Evolutionary conservation across 2,797 vertebrate species (phyloP), one percentile per base, ranked within the genome.

Genomic region (Enteromius mattozi): DNA sequence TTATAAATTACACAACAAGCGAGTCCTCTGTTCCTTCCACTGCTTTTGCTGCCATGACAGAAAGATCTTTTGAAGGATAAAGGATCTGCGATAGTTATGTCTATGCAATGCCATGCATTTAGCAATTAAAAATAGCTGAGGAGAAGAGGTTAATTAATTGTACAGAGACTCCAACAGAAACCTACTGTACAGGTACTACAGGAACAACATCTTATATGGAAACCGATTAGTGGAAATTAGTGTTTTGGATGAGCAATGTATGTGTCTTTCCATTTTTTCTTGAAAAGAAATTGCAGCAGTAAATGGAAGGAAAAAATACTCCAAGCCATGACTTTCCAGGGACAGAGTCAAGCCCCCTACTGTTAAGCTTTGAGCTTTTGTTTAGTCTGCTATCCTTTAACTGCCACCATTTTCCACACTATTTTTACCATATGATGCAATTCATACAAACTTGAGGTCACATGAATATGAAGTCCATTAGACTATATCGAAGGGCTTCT

Each of bases 1-100:
- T 33, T 72, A 75, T 94, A 92, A 94, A 94, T 91, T 90, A 92
- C 90, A 91, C 87, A 90, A 87, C 90, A 91, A 66, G 90, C 37
- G 86, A 93, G 92, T 90, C 90, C 27, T 78, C 84, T 80, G 78
- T 90, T 88, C 89, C 88, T 93, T 89, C 84, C 77, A 79, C 59
- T 85, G 84, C 63, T 90, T 87, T 84, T 88, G 78, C 88, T 91
- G 81, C 87, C 75, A 82, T 47, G 79, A 82, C 84, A 37, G 14
- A 65, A 30, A 89, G 81, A 54, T 16, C 89, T 87, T 84, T 88
- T 70, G 33, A 77, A 69, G 86, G 84, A 89, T 66, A 42, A 30
- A 74, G 87, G 81, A 82, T 82, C 68, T 87, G 90, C 89, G 86
- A 49, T 87, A 88, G 91, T 91, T 90, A 89, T 92, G 90, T 90